Conservation (phyloP, 1,140 invertebrate genomes). For the Tetramorium alpestre region DNA sequence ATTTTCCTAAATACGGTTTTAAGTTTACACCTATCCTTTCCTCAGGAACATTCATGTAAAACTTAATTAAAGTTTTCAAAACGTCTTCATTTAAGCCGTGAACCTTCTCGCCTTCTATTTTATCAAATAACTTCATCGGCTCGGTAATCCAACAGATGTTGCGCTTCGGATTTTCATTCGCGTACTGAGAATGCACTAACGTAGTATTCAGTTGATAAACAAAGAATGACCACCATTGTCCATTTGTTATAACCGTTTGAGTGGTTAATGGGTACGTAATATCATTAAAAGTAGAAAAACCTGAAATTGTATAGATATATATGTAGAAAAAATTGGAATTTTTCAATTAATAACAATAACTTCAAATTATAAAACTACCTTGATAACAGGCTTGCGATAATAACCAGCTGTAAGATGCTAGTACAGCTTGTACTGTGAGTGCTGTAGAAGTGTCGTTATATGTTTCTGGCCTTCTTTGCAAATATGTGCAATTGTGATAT, state of each 20-base stretch:
- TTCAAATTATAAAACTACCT: constrained; percentile 84
- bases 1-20: constrained; percentile 90
- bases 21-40: constrained; percentile 88
- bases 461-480: constrained; percentile 81
- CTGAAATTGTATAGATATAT: constrained; percentile 79
- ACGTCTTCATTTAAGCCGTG: constrained; percentile 93
- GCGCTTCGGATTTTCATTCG: constrained; percentile 88
- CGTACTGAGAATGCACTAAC: constrained; percentile 87
- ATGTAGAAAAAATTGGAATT: background rate
- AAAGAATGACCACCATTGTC: constrained; percentile 93
- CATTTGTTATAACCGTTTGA: constrained; percentile 95
- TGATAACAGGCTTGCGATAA: constrained; percentile 93
- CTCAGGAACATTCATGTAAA: constrained; percentile 90
- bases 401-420: constrained; percentile 92
- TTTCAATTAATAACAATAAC: constrained; percentile 21
- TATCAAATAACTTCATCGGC: constrained; percentile 91
- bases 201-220: constrained; percentile 96
- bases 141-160: constrained; percentile 94
- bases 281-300: constrained; percentile 95
- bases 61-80: constrained; percentile 90
- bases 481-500: constrained; percentile 88
- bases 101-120: constrained; percentile 90
- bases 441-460: constrained; percentile 88
- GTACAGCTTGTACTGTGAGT: constrained; percentile 90
- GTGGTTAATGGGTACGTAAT: constrained; percentile 94